phyloP scores from a whole-genome alignment of 53 echinoderm and acorn worm species.

The Astropecten irregularis region DNA sequence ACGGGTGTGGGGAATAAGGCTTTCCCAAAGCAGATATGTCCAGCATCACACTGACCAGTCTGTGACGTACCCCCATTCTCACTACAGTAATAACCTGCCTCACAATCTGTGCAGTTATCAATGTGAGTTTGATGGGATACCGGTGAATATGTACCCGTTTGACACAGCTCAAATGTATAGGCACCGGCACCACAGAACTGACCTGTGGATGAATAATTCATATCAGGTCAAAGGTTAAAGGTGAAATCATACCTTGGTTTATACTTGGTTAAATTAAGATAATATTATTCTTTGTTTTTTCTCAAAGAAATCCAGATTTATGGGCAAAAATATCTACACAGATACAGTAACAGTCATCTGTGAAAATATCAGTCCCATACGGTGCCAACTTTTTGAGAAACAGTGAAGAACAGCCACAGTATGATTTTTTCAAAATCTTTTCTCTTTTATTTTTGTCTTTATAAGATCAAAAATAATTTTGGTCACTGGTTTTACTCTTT shows the following conservation, averaged over 20 bases:
- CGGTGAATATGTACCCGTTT: constrained; percentile 78
- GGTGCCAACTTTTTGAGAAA: no score
- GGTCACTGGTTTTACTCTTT: no score
- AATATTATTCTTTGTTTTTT: no score
- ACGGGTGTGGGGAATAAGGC: constrained; percentile 89
- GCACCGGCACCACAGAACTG: constrained; percentile 87
- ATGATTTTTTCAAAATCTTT: no score
- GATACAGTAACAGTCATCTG: no score
- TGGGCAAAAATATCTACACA: no score
- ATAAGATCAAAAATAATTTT: no score
- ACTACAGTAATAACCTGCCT: constrained; percentile 79
- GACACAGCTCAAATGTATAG: constrained; percentile 82
- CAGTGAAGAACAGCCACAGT: no score
- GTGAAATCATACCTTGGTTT: neutral
- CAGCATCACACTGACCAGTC: constrained; percentile 71
- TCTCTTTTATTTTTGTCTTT: no score
- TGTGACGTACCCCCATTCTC: constrained; percentile 69
- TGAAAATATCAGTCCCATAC: no score
- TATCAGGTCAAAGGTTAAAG: neutral
- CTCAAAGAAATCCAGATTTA: no score
- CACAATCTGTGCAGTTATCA: constrained; percentile 95
- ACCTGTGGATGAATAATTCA: constrained; percentile 52
- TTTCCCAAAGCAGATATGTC: constrained; percentile 84
- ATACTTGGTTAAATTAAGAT: no score
- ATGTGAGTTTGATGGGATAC: constrained; percentile 75